Conservation (phyloP, 2,888 invertebrate genomes). For the Nomada ruficornis region DNA sequence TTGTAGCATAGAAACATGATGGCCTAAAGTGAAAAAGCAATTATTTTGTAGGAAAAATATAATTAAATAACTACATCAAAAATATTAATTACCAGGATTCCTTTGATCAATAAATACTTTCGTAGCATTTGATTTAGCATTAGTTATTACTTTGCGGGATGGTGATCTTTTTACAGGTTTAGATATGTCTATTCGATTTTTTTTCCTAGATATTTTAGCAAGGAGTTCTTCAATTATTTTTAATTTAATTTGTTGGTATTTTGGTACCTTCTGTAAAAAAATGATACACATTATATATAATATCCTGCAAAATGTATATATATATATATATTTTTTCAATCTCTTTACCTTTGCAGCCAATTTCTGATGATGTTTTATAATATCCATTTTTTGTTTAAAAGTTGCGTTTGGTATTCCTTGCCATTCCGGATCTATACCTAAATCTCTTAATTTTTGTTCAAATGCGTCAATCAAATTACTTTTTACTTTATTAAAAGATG, state of each 20-base stretch:
- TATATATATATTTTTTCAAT: neutral
- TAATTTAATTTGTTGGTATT: conserved; percentile 85
- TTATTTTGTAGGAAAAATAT: neutral
- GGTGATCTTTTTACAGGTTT: conserved; percentile 82
- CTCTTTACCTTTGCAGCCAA: conserved; percentile 86
- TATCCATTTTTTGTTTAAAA: conserved; percentile 86
- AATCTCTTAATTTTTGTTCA: conserved; percentile 85
- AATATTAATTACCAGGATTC: conserved; percentile 45
- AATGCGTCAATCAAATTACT: conserved; percentile 82
- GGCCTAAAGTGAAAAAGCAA: conserved; percentile 30
- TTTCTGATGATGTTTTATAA: conserved; percentile 86
- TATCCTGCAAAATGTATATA: too few species aligned
- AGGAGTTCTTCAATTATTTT: conserved; percentile 85
- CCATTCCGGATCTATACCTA: conserved; percentile 88
- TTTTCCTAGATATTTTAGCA: conserved; percentile 79
- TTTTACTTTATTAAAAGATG: conserved; percentile 59
- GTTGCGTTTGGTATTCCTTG: conserved; percentile 86
- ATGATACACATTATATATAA: too few species aligned
- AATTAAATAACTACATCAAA: conserved; percentile 3
- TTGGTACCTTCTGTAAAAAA: conserved; percentile 84
- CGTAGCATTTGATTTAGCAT: conserved; percentile 86
- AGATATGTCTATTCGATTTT: conserved; percentile 72
- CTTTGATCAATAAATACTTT: conserved; percentile 79
- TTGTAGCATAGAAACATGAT: conserved; percentile 10
- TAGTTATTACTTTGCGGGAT: conserved; percentile 85